These are phyloP conservation scores for Mellilla xanthometata DNA, from an alignment of 2,888 invertebrate genomes.

Conservation along the genomic window DNA sequence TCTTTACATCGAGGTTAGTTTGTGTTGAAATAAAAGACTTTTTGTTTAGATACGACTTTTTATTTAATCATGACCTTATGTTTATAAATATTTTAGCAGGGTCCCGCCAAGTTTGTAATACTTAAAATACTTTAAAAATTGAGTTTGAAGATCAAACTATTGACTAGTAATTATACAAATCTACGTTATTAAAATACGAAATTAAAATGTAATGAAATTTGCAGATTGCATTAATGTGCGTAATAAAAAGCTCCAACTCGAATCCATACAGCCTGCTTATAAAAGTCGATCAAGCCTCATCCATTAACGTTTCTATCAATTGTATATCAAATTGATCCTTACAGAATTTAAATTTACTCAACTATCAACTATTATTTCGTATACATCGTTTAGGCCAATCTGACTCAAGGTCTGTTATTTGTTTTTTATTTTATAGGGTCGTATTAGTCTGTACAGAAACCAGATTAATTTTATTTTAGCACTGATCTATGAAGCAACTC, in stretches of 20 bases:
- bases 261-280: slow-evolving; percentile 32
- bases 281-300: slow-evolving; percentile 40
- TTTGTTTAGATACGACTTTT: slow-evolving; percentile 30
- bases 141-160: slow-evolving; percentile 8
- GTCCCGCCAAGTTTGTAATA: slow-evolving; percentile 56
- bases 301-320: slow-evolving; percentile 27
- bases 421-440: too few relatives aligned
- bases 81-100: slow-evolving; percentile 47
- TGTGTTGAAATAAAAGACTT: slow-evolving; percentile 50
- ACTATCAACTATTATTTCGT: too few relatives aligned
- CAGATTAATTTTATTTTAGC: too few relatives aligned
- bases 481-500: too few relatives aligned
- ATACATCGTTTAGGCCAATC: too few relatives aligned
- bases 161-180: slow-evolving; percentile 13
- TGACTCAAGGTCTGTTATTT: too few relatives aligned
- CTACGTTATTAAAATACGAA: slow-evolving; percentile 21
- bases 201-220: slow-evolving; percentile 32
- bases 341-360: too few relatives aligned
- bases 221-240: slow-evolving; percentile 47
- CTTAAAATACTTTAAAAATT: slow-evolving; percentile 30
- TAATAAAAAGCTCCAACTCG: slow-evolving; percentile 48
- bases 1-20: slow-evolving; percentile 36
- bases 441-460: too few relatives aligned
- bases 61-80: slow-evolving; percentile 33
- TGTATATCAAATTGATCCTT: too few relatives aligned